Conservation (phyloP, 1,140 invertebrate genomes). For the Armadillidium nasatum region DNA sequence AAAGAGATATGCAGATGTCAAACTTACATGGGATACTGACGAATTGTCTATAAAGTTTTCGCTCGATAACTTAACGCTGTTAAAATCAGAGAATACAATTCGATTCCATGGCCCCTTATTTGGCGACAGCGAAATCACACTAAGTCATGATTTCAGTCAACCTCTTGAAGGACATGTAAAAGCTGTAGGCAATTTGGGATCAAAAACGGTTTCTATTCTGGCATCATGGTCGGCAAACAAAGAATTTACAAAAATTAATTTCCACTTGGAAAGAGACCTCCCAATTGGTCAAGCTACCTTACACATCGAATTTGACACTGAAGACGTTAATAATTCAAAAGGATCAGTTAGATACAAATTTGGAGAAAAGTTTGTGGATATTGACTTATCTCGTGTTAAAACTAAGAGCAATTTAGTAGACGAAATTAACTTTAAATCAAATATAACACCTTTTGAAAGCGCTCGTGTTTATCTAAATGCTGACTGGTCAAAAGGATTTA, state of each 20-base stretch:
- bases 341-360: slow-evolving; percentile 34
- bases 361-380: slow-evolving; percentile 23
- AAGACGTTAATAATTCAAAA: slow-evolving; percentile 29
- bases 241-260: slow-evolving; percentile 11
- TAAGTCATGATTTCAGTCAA: slow-evolving; percentile 36
- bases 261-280: slow-evolving; percentile 26
- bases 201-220: slow-evolving; percentile 16
- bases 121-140: slow-evolving; percentile 26
- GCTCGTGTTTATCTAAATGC: slow-evolving; percentile 28
- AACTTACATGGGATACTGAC: slow-evolving; percentile 17
- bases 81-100: slow-evolving; percentile 8
- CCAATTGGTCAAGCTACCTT: slow-evolving; percentile 34
- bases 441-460: slow-evolving; percentile 20
- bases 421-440: slow-evolving; percentile 33
- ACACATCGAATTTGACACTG: slow-evolving; percentile 27
- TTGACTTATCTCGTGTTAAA: slow-evolving; percentile 25
- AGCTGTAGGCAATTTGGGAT: slow-evolving; percentile 25
- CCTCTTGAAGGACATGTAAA: slow-evolving; percentile 18
- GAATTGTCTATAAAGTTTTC: slow-evolving; percentile 10
- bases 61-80: slow-evolving; percentile 12
- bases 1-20: slow-evolving; percentile 23
- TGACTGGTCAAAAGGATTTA: slow-evolving; percentile 26
- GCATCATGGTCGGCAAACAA: slow-evolving; percentile 28
- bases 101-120: slow-evolving; percentile 18
- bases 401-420: slow-evolving; percentile 12